Conservation (phyloP, 2,888 invertebrate species). For the Chloroclystis v-ata region DNA sequence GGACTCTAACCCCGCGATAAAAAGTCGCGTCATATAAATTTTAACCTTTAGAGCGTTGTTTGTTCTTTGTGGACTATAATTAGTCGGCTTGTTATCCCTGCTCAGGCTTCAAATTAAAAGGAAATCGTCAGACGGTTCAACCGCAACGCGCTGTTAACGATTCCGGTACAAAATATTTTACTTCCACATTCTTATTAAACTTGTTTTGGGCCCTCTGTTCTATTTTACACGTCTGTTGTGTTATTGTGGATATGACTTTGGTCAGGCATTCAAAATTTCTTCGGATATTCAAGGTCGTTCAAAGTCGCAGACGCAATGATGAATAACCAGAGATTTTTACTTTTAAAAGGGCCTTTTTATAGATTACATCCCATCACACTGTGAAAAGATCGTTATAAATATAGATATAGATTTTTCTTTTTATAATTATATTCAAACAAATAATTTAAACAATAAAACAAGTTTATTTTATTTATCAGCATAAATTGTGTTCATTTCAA, state of each 20-base stretch:
- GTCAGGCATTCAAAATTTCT: no score
- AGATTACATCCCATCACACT: no score
- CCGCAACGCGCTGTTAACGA: slow-evolving; percentile 73
- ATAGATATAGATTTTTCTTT: no score
- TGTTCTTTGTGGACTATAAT: slow-evolving; percentile 71
- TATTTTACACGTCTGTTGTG: slow-evolving; percentile 47
- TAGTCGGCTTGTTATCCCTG: slow-evolving; percentile 73
- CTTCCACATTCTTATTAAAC: slow-evolving; percentile 76
- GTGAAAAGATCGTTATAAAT: no score
- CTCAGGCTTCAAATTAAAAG: slow-evolving; percentile 73
- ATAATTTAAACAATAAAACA: no score
- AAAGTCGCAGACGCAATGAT: no score
- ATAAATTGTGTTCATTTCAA: no score
- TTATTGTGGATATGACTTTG: slow-evolving; percentile 45
- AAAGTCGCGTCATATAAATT: slow-evolving; percentile 32
- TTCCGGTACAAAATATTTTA: slow-evolving; percentile 75
- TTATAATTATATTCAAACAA: no score
- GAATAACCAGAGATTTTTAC: no score
- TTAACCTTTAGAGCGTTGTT: slow-evolving; percentile 57
- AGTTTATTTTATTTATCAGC: no score
- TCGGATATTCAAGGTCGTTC: no score
- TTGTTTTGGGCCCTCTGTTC: slow-evolving; percentile 64
- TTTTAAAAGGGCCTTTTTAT: no score
- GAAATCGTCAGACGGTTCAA: slow-evolving; percentile 60
- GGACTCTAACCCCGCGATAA: background rate